Evolutionary conservation across 2,113 vertebrate species (phyloP).

Genomic region (Poecilia latipinna): DNA sequence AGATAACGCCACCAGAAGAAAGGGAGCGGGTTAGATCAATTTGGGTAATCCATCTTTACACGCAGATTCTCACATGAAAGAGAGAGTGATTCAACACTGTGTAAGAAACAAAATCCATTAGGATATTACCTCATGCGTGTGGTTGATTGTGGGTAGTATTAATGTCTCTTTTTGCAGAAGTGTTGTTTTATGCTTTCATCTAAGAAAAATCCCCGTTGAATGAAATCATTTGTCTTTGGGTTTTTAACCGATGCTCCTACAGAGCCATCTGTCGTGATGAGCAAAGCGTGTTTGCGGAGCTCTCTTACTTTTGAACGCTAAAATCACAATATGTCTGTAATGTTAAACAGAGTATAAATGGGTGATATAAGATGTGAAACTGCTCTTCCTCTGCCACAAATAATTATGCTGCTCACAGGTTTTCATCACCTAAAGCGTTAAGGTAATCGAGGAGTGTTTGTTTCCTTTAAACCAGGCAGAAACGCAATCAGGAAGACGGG

Average conservation of each 20-base stretch:
- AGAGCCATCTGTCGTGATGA: neutral
- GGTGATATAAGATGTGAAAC: neutral
- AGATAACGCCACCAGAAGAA: slow-evolving; percentile 27
- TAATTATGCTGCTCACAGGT: neutral
- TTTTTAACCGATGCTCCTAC: slow-evolving; percentile 8
- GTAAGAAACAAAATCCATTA: slow-evolving; percentile 54
- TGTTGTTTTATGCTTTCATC: slow-evolving; percentile 19
- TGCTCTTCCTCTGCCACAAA: neutral
- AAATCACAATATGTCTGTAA: neutral
- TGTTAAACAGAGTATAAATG: neutral
- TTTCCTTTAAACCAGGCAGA: slow-evolving; percentile 16
- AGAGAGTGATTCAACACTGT: slow-evolving; percentile 46
- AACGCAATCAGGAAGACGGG: slow-evolving; percentile 10
- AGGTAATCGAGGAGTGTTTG: slow-evolving; percentile 3
- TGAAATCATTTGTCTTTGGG: slow-evolving; percentile 9
- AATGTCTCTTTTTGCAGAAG: slow-evolving; percentile 32
- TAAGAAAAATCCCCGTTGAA: slow-evolving; percentile 14
- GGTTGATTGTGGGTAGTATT: slow-evolving; percentile 51
- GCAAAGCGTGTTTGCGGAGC: neutral
- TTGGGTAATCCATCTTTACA: slow-evolving; percentile 41
- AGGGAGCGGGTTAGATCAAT: slow-evolving; percentile 9
- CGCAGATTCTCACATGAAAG: slow-evolving; percentile 38
- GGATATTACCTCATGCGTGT: slow-evolving; percentile 41
- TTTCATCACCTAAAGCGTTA: slow-evolving; percentile 33
- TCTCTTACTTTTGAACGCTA: neutral